Evolutionary conservation across 2,797 vertebrate genomes (phyloP).

Genomic region (Enteromius trimaculatus): DNA sequence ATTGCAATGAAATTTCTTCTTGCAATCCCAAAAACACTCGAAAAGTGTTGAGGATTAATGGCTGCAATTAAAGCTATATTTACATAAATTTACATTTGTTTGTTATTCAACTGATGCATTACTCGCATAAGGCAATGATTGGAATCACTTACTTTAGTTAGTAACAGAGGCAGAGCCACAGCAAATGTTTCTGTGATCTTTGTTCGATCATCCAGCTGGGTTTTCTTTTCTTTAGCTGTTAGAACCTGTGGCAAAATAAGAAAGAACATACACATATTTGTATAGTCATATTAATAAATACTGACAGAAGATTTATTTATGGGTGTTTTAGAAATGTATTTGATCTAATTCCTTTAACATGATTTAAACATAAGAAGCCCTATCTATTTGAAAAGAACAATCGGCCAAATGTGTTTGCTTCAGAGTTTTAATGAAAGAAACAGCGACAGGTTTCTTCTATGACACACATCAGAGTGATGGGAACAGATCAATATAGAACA

Average conservation of each 20-base stretch:
- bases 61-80: neutral
- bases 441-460: no score
- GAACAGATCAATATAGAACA: neutral
- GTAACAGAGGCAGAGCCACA: conserved; percentile 83
- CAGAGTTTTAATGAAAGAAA: neutral
- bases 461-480: neutral
- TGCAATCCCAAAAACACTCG: neutral
- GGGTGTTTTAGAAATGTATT: neutral
- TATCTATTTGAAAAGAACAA: neutral
- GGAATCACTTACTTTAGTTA: conserved; percentile 79
- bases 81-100: neutral
- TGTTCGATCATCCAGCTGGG: conserved; percentile 86
- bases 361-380: neutral
- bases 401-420: neutral
- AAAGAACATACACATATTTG: neutral
- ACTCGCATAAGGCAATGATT: neutral
- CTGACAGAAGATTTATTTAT: neutral
- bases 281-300: no score
- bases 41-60: neutral
- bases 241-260: conserved; percentile 74
- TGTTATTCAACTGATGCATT: neutral
- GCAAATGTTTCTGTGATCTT: conserved; percentile 88
- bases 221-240: conserved; percentile 88
- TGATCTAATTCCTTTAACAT: neutral
- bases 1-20: neutral